These are phyloP conservation scores for Chromobotia macracanthus DNA, from an alignment of 2,797 vertebrate species.

Conservation along the genomic window DNA sequence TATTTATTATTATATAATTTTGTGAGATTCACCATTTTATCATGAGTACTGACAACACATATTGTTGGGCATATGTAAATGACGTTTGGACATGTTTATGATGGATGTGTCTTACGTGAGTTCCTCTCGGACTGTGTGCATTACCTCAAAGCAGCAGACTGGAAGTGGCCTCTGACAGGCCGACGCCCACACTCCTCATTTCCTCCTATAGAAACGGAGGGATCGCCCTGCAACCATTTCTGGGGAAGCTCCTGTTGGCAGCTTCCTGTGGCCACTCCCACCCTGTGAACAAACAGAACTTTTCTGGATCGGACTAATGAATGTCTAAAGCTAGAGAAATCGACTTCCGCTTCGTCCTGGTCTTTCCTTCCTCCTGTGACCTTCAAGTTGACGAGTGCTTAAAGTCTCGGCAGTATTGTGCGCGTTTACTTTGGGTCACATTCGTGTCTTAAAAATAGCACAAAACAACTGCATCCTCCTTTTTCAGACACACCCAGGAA, in stretches of 20 bases:
- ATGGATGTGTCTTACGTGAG: neutral
- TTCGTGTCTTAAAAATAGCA: slow-evolving; percentile 31
- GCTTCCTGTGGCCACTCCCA: slow-evolving; percentile 73
- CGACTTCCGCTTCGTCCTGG: slow-evolving; percentile 18
- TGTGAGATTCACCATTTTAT: too few species aligned
- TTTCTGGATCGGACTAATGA: slow-evolving; percentile 42
- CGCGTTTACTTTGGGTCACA: slow-evolving; percentile 24
- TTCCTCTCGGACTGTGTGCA: slow-evolving; percentile 19
- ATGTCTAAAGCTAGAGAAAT: slow-evolving; percentile 9
- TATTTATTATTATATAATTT: too few species aligned
- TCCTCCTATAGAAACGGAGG: slow-evolving; percentile 76
- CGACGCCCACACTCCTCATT: slow-evolving; percentile 69
- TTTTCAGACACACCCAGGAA: slow-evolving; percentile 30
- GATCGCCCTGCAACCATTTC: slow-evolving; percentile 61
- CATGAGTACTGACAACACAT: too few species aligned
- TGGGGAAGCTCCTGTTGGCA: slow-evolving; percentile 69
- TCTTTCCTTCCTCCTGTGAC: slow-evolving; percentile 27
- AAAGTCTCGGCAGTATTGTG: neutral
- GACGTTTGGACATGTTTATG: slow-evolving; percentile 1
- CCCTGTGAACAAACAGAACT: slow-evolving; percentile 66
- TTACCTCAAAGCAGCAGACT: slow-evolving; percentile 58
- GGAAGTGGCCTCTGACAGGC: slow-evolving; percentile 63
- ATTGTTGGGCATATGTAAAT: too few species aligned
- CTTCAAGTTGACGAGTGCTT: neutral
- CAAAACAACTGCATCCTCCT: slow-evolving; percentile 6